Base-by-base conservation (phyloP, 1,140 invertebrate species). In the Carposina sasakii region DNA sequence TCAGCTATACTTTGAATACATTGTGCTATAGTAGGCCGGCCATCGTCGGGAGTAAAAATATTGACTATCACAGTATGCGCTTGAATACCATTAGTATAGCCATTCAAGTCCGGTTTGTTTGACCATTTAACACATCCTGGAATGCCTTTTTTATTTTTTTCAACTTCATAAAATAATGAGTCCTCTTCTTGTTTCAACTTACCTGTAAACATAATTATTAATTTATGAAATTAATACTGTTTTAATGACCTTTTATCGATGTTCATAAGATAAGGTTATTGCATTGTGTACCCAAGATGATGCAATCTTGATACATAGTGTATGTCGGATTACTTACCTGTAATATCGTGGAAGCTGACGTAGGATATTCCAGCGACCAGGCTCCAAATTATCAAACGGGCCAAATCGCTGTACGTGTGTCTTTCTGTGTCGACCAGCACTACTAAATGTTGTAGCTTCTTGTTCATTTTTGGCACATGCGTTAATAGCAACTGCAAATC, bases 261-360 rank as follows among this genome's bases (percentile, higher is more conserved):
- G 37, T 12, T 10, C 2, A 22, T 3, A 5, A 40, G 20, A 21
- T 20, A 40, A 2, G 19, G 19, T 3, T 21, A 21, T 21, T 12
- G 24, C 3, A 23, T 41, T 23, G n/a, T 9, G 10, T 24, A 19
- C 21, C 8, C n/a, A 3, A 3, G 4, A 0, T 26, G 12, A 5
- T 26, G 24, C 12, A 26, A 6, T 26, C 12, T 26, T 26, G 5
- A 26, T 26, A 6, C 5, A 26, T 6, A 26, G 5, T 26, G 13
- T 34, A 15, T 13, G 19, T 34, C 10, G 10, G n/a, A 12, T 39
- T 21, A 13, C 20, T 82, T 87, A 92, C 91, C 91, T 85, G 87
- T 87, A 63, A 88, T 76, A 76, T 92, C 91, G 70, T 91, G 90
- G 63, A 93, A 91, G 65, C 89, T 92, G 59, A 93, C 71, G 72